Evolutionary conservation across 2,113 vertebrate species (phyloP), one percentile per base, ranked within the genome.

Genomic region (Rhegmatorhina hoffmannsi): DNA sequence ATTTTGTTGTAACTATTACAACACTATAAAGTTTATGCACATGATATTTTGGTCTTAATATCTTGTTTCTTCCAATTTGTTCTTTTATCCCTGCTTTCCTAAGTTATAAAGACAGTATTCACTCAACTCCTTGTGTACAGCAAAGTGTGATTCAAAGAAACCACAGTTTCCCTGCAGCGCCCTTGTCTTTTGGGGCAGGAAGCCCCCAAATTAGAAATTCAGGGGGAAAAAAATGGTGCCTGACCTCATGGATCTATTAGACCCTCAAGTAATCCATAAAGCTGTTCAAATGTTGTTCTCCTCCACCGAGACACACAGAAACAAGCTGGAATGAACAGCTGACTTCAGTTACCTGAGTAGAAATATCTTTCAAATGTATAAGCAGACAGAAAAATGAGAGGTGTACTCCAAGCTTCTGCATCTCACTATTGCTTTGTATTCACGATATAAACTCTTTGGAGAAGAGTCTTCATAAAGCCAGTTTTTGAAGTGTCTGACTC

Each of bases 181-280:
- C 18, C 17, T 59, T 74, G 11, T 18, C 20, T 87, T 95, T 75
- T 60, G 38, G 12, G 24, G 23, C 23, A 87, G 26, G 5, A 60
- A 34, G 31, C 50, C 20, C 38, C 43, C 33, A 38, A 63, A 74
- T 29, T 24, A 47, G 38, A 87, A 91, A 87, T 43, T 44, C 10
- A 5, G 9, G 1, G 1, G 0, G 1, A 40, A 31, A 31, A 16
- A 17, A 62, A 3, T 0, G 11, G 16, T 53, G 13, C n/a, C 24
- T 53, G 21, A 86, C 21, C 36, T 84, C 40, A 49, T 3, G 1
- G 28, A 58, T 46, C 31, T 86, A 23, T 62, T 13, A 91, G 31
- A 11, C 19, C 17, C 19, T 49, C 36, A 53, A 40, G 26, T 15
- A 89, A 91, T 5, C 46, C 46, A 15, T 38, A 69, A 76, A 8